phyloP scores from a whole-genome alignment of 2,888 invertebrate genomes.

The Epinotia bilunana region DNA sequence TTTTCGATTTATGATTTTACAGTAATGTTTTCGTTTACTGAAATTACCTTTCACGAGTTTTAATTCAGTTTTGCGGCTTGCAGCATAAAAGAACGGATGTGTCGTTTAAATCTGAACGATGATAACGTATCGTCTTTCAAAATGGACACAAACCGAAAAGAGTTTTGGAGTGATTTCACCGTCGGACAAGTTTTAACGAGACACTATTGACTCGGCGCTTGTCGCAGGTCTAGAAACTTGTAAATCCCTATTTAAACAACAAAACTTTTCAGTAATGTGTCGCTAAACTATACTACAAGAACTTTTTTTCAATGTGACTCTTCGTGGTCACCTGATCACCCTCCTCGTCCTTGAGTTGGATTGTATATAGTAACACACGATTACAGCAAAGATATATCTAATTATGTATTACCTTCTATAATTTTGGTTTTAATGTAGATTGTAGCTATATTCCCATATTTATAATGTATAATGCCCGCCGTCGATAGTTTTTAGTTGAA shows the following conservation, averaged over 20 bases:
- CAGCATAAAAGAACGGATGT: too few species aligned
- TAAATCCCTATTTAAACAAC: conserved; percentile 68
- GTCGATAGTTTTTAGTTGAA: too few species aligned
- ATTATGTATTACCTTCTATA: too few species aligned
- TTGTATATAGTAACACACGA: neutral
- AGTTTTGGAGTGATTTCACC: conserved; percentile 60
- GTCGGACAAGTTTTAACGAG: conserved; percentile 70
- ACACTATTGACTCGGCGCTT: conserved; percentile 69
- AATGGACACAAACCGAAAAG: conserved; percentile 7
- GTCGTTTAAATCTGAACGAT: too few species aligned
- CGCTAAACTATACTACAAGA: conserved; percentile 20
- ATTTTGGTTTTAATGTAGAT: too few species aligned
- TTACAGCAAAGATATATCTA: neutral
- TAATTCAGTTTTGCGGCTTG: too few species aligned
- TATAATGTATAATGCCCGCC: too few species aligned
- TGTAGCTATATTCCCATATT: too few species aligned
- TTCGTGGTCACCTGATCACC: conserved; percentile 13
- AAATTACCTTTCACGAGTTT: too few species aligned
- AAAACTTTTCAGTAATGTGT: conserved; percentile 56
- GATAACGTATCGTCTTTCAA: conserved; percentile 5
- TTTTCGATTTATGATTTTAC: too few species aligned
- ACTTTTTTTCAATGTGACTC: conserved; percentile 22
- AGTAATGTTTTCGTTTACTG: too few species aligned
- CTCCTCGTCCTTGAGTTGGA: neutral
- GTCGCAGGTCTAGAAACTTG: conserved; percentile 62